Evolutionary conservation across 2,797 vertebrate species (phyloP).

Genomic region (Danio jaintianensis): DNA sequence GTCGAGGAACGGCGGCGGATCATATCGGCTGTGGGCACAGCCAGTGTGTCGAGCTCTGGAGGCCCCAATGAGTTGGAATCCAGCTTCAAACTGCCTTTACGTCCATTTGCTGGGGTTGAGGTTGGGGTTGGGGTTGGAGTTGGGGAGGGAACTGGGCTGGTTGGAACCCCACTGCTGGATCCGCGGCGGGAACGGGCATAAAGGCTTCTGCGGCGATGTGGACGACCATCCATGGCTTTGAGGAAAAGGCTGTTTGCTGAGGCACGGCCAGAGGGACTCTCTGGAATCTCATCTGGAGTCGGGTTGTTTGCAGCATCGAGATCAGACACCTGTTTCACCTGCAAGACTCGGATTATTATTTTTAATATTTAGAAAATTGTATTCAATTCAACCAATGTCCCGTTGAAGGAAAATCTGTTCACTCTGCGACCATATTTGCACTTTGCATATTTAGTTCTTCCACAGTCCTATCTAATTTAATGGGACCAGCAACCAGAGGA

Average conservation of each 20-base stretch:
- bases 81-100: constrained; percentile 63
- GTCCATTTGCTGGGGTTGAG: constrained; percentile 28
- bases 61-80: constrained; percentile 3
- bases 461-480: no score
- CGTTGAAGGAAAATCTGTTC: no score
- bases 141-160: constrained; percentile 11
- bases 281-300: constrained; percentile 64
- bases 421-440: no score
- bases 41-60: constrained; percentile 49
- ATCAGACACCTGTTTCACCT: constrained; percentile 70
- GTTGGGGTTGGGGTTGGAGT: not conserved
- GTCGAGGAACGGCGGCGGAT: constrained; percentile 62
- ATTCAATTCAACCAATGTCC: not conserved
- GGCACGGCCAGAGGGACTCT: constrained; percentile 60
- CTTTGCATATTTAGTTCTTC: no score
- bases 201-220: constrained; percentile 70
- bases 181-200: constrained; percentile 45
- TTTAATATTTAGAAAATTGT: not conserved
- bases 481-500: no score
- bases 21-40: constrained; percentile 28
- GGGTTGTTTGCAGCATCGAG: constrained; percentile 73
- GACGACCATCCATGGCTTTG: constrained; percentile 74
- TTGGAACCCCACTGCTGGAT: constrained; percentile 29
- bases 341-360: constrained; percentile 1
- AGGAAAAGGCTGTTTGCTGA: constrained; percentile 72